Conservation (phyloP, 2,797 vertebrate genomes). For the Melanotaenia trifasciata region DNA sequence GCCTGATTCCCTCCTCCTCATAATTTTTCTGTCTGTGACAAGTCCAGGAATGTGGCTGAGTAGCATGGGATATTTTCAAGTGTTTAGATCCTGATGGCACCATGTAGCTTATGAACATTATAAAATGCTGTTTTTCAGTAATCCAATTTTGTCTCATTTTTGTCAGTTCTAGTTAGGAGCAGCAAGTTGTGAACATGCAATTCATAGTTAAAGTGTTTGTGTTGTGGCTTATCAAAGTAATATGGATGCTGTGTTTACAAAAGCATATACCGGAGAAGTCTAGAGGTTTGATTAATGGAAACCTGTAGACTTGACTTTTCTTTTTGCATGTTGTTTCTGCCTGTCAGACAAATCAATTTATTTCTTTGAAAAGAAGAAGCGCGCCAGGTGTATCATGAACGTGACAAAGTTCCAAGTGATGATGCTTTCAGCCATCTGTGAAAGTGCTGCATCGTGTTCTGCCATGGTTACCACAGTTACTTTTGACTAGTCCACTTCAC, state of each 20-base stretch:
- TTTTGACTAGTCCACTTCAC: conserved; percentile 19
- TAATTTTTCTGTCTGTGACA: background rate
- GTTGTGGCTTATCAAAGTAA: background rate
- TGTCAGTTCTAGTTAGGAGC: background rate
- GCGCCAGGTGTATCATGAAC: conserved; percentile 8
- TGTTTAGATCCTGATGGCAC: conserved; percentile 2
- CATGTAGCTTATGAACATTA: conserved; percentile 1
- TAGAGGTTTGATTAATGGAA: background rate
- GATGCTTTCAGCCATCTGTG: conserved; percentile 46
- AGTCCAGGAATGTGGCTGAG: conserved; percentile 9
- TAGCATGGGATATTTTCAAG: background rate
- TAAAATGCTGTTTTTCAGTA: conserved; percentile 8
- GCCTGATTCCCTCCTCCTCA: background rate
- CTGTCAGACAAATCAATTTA: conserved; percentile 16
- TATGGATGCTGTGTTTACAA: background rate
- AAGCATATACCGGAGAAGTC: background rate
- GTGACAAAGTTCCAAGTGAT: conserved; percentile 32
- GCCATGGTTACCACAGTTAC: conserved; percentile 39
- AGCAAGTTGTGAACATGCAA: background rate
- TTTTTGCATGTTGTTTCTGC: background rate
- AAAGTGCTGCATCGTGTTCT: conserved; percentile 19
- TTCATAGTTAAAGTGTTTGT: background rate
- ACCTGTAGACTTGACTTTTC: background rate
- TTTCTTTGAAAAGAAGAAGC: conserved; percentile 7
- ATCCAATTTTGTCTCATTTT: background rate